phyloP scores from a whole-genome alignment of 2,113 vertebrate genomes.

The Oplegnathus fasciatus region DNA sequence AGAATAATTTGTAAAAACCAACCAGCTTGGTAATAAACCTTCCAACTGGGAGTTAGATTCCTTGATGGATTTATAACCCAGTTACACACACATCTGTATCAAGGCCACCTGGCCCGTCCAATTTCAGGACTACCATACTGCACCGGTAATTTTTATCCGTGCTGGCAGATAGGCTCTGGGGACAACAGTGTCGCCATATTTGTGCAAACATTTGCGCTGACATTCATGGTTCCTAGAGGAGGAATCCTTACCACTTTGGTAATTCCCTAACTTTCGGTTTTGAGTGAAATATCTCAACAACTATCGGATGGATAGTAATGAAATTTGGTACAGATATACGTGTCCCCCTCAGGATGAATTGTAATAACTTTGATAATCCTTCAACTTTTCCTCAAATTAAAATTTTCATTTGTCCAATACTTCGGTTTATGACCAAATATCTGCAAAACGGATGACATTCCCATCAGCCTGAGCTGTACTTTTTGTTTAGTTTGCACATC shows the following conservation, averaged over 20 bases:
- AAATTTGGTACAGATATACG: too few species aligned
- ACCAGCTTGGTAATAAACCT: background rate
- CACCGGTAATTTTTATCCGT: background rate
- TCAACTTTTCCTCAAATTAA: background rate
- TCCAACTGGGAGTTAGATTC: background rate
- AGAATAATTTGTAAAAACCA: background rate
- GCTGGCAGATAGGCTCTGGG: too few species aligned
- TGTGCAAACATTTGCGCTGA: background rate
- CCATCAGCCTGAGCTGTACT: background rate
- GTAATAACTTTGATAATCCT: too few species aligned
- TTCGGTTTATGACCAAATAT: background rate
- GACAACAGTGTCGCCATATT: background rate
- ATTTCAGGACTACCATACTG: constrained; percentile 2
- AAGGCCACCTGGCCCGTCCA: constrained; percentile 15
- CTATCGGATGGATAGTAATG: background rate
- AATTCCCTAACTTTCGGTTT: background rate
- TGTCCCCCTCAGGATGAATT: background rate
- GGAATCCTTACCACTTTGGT: background rate
- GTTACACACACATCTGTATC: constrained; percentile 1
- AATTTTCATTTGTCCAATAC: too few species aligned
- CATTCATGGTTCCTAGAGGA: background rate
- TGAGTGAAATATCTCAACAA: background rate
- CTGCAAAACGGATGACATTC: background rate
- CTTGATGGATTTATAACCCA: constrained; percentile 26
- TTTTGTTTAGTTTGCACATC: background rate